Conservation (phyloP, 2,888 invertebrate species). For the Agrochola lota region DNA sequence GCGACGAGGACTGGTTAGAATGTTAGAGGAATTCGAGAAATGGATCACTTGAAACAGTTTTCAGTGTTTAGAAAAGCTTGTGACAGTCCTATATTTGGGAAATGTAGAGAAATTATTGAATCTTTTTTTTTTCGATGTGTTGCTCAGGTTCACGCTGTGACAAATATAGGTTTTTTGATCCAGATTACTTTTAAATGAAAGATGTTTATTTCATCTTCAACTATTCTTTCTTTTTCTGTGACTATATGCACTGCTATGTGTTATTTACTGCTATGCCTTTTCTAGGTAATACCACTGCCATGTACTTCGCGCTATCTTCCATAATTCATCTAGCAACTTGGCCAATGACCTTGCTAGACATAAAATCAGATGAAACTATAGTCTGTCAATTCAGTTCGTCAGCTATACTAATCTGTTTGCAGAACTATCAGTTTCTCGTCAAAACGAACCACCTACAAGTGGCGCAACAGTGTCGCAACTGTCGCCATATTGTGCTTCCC, state of each 20-base stretch:
- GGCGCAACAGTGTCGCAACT: conserved; percentile 46
- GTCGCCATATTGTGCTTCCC: conserved; percentile 3
- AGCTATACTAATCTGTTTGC: neutral
- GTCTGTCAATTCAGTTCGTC: neutral
- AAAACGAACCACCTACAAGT: neutral
- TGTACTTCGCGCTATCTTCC: neutral
- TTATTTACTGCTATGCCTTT: neutral
- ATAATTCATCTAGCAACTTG: neutral
- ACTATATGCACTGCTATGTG: neutral
- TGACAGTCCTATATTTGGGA: neutral
- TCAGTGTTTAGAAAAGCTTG: neutral
- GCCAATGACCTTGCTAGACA: neutral
- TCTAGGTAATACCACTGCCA: no score
- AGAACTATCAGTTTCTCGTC: neutral
- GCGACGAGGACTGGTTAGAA: conserved; percentile 2
- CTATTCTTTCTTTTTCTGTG: neutral
- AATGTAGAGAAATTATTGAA: neutral
- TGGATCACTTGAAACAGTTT: neutral
- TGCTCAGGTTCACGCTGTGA: neutral
- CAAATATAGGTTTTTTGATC: neutral
- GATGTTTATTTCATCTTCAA: neutral
- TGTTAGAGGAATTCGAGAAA: conserved; percentile 1
- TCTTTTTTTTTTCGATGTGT: neutral
- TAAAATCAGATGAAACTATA: neutral
- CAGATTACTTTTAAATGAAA: neutral